Base-by-base conservation (phyloP, 2,888 invertebrate genomes). In the Zygogramma bicolorata region DNA sequence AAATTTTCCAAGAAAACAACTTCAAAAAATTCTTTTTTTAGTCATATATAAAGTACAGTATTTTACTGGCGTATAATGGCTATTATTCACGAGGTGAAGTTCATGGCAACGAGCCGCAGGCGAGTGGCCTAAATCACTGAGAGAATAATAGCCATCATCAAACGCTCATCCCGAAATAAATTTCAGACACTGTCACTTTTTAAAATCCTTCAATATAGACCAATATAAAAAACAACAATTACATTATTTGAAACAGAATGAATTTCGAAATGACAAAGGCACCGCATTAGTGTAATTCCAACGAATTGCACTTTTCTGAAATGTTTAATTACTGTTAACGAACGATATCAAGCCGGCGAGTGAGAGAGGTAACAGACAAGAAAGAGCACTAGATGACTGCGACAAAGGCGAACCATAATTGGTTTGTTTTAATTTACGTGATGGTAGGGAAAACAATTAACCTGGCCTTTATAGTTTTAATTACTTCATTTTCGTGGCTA, bases 401-500 rank as follows among this genome's bases (percentile, higher is more conserved):
- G 83, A 85, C 86, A 85, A 85, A 83, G 84, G 84, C 83, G 81
- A 77, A 82, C 86, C 85, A 83, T 87, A 87, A 87, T 87, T 87
- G 87, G 86, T 84, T 86, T 86, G 87, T 87, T 87, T 87, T 87
- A 87, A 87, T 87, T 87, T 87, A 87, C 85, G 86, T 83, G 86
- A 85, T 85, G 86, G 85, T 86, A 86, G 87, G 87, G 86, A 87
- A 87, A 86, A 86, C 91, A 92, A 91, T 92, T 91, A 91, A 91
- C 91, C 89, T 90, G 88, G 90, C 90, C 91, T 91, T 91, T 91
- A 91, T 92, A 91, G 91, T 91, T 92, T 91, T 91, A 92, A 92
- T 92, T 91, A 92, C 91, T 91, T 91, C 91, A 91, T 92, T 91
- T 90, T 90, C 90, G 89, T 89, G 88, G 89, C 90, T 90, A 90